Evolutionary conservation across 2,797 vertebrate species (phyloP), one percentile per base, ranked within the genome.

Genomic region (Uromys caudimaculatus): DNA sequence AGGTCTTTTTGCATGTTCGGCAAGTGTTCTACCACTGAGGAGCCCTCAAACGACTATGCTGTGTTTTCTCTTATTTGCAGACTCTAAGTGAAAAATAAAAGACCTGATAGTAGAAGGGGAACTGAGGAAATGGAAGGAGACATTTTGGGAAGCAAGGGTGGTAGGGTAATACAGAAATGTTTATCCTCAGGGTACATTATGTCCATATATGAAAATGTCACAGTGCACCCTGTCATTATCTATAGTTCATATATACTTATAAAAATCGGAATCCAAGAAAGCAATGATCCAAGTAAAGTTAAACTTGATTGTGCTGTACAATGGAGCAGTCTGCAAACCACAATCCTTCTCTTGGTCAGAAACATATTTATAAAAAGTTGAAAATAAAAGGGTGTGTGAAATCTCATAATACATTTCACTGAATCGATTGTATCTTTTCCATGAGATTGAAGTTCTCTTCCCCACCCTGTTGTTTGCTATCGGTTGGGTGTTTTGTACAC

Each of bases 321-420:
- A 0, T 19, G 50, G 35, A 71, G 38, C 9, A 5, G 0, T 12
- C 14, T 35, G 2, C 41, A 52, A 9, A 16, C 7, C 38, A 17
- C 2, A 2, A 52, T 9, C 12, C 29, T 54, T 54, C 23, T 73
- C 50, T 87, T 52, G 44, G 44, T 44, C 44, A 56, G 52, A 73
- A 88, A 21, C 32, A 2, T 13, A 2, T 44, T 75, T 19, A 19
- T 27, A 17, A 79, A 91, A 75, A 19, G 8, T 62, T 44, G 24
- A 52, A 86, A 41, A 56, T 11, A 4, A 71, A 54, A 71, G 23
- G 23, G 7, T 54, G 2, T 27, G 38, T 71, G 64, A 52, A 69
- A 38, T 71, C 23, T 54, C 47, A 54, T 27, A 47, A 64, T 64
- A 23, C 41, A 35, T 71, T 54, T 54, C 35, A 38, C 11, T 54